phyloP scores from a whole-genome alignment of 2,113 vertebrate species.

The Bubo scandiacus region DNA sequence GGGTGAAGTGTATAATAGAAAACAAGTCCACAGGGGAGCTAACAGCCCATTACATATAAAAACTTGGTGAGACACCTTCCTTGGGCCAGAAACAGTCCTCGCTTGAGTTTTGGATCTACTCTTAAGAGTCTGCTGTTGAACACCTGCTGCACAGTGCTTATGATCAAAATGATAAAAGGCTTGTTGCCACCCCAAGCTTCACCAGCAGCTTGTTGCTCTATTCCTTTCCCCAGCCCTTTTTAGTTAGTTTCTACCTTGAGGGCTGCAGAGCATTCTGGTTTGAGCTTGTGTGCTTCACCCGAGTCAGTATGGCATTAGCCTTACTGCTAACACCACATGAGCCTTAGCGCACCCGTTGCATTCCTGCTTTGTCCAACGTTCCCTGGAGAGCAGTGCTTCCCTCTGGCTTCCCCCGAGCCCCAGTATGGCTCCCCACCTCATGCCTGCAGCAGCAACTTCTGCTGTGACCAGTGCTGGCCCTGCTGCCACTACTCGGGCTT shows the following conservation, averaged over 20 bases:
- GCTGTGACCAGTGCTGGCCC: rapidly evolving
- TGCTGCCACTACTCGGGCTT: not conserved
- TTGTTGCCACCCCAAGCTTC: not conserved
- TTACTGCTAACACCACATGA: not conserved
- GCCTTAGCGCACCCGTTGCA: not conserved
- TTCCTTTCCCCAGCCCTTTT: not conserved
- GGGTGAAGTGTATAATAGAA: not conserved
- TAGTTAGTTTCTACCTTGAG: not conserved
- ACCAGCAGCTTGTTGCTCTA: not conserved
- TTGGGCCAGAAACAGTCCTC: not conserved
- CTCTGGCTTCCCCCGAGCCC: not conserved
- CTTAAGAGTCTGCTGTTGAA: not conserved
- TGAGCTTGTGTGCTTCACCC: not conserved
- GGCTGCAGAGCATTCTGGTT: not conserved
- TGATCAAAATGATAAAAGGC: not conserved
- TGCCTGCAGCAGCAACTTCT: not conserved
- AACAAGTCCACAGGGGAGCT: not conserved
- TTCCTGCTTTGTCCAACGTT: not conserved
- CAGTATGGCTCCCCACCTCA: rapidly evolving
- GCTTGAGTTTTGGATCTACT: not conserved
- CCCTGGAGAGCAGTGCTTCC: not conserved
- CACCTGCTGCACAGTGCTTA: not conserved
- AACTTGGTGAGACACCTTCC: not conserved
- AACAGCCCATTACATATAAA: not conserved
- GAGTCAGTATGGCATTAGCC: not conserved